Evolutionary conservation across 1,140 invertebrate species (phyloP), one percentile per base, ranked within the genome.

Genomic region (Ylistrum balloti): DNA sequence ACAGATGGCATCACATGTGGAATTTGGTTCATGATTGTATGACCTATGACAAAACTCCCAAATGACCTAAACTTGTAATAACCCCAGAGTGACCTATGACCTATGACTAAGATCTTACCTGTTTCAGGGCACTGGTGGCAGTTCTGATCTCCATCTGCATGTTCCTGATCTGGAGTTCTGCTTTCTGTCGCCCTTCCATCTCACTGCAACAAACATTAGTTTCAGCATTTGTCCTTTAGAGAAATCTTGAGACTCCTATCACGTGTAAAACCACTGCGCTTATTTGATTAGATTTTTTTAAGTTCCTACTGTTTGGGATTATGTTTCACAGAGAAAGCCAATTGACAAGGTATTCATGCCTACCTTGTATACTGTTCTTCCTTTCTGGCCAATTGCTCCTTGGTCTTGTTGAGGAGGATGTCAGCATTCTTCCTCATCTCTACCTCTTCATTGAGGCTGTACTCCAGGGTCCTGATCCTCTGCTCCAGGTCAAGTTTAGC

Each of bases 361-460:
- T 89, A 96, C 95, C 90, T 93, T 20, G 95, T 94, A 89, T 93
- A 95, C 85, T 94, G 94, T 32, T 94, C 92, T 48, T 96, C 95
- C 90, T 95, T 95, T 45, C 94, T 93, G 5, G 89, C 87, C 15
- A 95, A 90, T 85, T 95, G 95, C 89, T 96, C 94, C 86, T 95
- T 95, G 13, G 94, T 95, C 92, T 95, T 95, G 22, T 88, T 90
- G 13, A 95, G 89, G 88, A 96, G 88, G 32, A 94, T 88, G 88
- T 96, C 95, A n/a, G 95, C 94, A 91, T 94, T 95, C 86, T 94
- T 95, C 86, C 92, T 93, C 90, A 95, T 95, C 85, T 96, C 95
- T 33, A 92, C 90, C 86, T 96, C 95, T 86, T 96, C 94, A 87
- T 91, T 94, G n/a, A 95, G 86, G 86, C 92, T 92, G 90, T 95